A percentile compares a stretch with the other conserved stretches of the same genome.
Evolutionary conservation across 2,888 invertebrate genomes (phyloP).

Genomic region (Xestobium rufovillosum): DNA sequence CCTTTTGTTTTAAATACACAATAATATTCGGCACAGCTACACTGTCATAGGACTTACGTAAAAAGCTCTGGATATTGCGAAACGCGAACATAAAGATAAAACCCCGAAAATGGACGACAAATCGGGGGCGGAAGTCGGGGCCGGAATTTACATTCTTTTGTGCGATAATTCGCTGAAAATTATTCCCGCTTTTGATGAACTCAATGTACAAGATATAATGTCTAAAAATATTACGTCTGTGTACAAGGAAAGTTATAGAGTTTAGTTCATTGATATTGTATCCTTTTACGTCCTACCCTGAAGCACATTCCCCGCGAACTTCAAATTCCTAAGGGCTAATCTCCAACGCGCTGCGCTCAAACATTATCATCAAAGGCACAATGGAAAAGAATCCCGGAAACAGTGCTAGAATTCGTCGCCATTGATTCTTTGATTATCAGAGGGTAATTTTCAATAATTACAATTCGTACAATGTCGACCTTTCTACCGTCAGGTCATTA

Average conservation of each 20-base stretch:
- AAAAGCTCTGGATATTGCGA: too few relatives aligned
- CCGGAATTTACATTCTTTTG: too few relatives aligned
- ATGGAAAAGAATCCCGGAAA: not conserved
- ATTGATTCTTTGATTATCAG: not conserved
- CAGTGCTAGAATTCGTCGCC: not conserved
- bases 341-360: not conserved
- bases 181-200: too few relatives aligned
- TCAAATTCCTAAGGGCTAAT: not conserved
- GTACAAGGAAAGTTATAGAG: slow-evolving; percentile 2
- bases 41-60: too few relatives aligned
- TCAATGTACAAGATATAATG: too few relatives aligned
- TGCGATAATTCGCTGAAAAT: too few relatives aligned
- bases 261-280: not conserved
- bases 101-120: too few relatives aligned
- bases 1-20: too few relatives aligned
- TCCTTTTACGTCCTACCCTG: not conserved
- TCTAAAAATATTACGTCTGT: too few relatives aligned
- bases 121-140: too few relatives aligned
- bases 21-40: too few relatives aligned
- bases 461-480: not conserved
- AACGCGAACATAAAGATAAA: too few relatives aligned
- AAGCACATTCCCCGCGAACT: not conserved
- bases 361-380: slow-evolving; percentile 6
- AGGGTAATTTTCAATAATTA: slow-evolving; percentile 2
- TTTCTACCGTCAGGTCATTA: slow-evolving; percentile 50